A percentile compares a stretch with the other conserved stretches of the same genome.
phyloP scores from a whole-genome alignment of 1,140 invertebrate genomes.

The Trinorchestia longiramus region DNA sequence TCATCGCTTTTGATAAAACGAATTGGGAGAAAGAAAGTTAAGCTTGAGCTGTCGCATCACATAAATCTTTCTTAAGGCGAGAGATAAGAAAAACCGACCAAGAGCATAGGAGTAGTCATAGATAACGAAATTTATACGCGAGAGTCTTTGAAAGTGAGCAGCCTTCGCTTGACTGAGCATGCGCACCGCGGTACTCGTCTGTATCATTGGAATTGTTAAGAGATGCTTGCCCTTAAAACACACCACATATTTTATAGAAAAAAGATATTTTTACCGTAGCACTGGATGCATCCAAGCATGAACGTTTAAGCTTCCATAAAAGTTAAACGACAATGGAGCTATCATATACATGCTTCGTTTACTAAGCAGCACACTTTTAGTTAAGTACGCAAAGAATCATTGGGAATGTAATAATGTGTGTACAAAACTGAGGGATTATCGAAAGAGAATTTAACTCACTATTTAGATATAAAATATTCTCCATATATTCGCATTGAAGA shows the following conservation, averaged over 20 bases:
- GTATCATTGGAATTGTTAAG: not conserved
- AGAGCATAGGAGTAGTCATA: not conserved
- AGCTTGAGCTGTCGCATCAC: not conserved
- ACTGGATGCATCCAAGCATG: not conserved
- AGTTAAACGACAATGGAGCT: not conserved
- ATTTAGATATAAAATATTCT: too few relatives aligned
- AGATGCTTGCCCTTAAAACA: not conserved
- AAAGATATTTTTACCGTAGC: not conserved
- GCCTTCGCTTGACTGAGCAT: not conserved
- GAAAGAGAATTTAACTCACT: too few relatives aligned
- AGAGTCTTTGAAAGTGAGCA: not conserved
- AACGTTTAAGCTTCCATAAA: not conserved
- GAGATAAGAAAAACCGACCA: not conserved
- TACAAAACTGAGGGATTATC: too few relatives aligned
- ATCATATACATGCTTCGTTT: too few relatives aligned
- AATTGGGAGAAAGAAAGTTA: not conserved
- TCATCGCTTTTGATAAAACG: not conserved
- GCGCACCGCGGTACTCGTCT: not conserved
- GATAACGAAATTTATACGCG: conserved; percentile 17
- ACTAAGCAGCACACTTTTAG: too few relatives aligned
- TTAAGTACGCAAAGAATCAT: too few relatives aligned
- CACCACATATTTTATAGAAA: not conserved
- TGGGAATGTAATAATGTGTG: too few relatives aligned
- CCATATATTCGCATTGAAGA: too few relatives aligned
- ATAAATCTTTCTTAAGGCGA: not conserved